Evolutionary conservation across 2,797 vertebrate genomes (phyloP).

Genomic region (Aldrovandia affinis): DNA sequence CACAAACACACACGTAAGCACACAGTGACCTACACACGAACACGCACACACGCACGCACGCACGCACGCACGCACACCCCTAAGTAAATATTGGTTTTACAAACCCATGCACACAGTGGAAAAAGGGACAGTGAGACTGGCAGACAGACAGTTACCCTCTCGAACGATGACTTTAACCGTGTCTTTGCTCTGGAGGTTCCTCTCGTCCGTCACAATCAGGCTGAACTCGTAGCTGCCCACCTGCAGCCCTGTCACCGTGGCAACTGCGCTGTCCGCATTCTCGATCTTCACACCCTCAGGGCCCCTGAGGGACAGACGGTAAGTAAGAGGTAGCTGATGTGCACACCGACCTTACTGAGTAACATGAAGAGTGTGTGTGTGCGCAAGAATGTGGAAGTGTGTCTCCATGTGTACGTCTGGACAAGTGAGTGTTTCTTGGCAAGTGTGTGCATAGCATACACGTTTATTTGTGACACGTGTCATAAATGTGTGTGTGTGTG

Average conservation of each 20-base stretch:
- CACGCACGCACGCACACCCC: neutral
- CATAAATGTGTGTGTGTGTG: neutral
- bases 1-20: neutral
- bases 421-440: neutral
- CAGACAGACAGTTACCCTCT: slow-evolving; percentile 76
- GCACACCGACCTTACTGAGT: neutral
- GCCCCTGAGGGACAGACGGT: slow-evolving; percentile 72
- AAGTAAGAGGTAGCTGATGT: neutral
- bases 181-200: slow-evolving; percentile 86
- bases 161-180: slow-evolving; percentile 88
- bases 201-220: slow-evolving; percentile 90
- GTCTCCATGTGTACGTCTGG: neutral
- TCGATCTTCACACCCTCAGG: slow-evolving; percentile 90
- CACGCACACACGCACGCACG: neutral
- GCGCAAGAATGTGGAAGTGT: too few species aligned
- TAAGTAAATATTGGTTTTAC: too few species aligned
- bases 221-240: slow-evolving; percentile 88
- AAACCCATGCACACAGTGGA: too few species aligned
- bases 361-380: neutral
- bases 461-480: neutral
- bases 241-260: slow-evolving; percentile 88
- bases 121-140: neutral
- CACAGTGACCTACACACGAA: neutral
- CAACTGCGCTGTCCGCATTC: slow-evolving; percentile 82
- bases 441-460: neutral